phyloP scores from a whole-genome alignment of 2,888 invertebrate genomes.

The Drosophila anomalipes region DNA sequence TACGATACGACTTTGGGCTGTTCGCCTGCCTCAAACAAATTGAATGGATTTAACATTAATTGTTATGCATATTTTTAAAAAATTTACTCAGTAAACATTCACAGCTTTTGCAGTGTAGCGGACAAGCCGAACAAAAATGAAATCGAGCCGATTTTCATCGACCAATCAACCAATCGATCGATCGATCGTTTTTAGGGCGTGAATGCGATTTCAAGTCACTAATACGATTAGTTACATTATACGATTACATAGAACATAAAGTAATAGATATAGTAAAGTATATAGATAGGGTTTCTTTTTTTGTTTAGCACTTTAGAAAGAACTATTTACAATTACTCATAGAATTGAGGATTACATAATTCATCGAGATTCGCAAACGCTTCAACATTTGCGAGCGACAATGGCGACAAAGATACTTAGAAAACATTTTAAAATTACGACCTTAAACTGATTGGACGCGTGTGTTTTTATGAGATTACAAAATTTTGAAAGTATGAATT shows the following conservation, averaged over 20 bases:
- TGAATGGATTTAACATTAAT: conserved; percentile 36
- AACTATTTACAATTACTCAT: conserved; percentile 66
- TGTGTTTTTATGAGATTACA: conserved; percentile 45
- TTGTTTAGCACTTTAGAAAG: conserved; percentile 26
- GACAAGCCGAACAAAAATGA: conserved; percentile 61
- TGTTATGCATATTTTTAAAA: conserved; percentile 45
- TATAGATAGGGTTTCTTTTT: conserved; percentile 10
- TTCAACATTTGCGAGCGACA: conserved; percentile 64
- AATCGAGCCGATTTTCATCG: conserved; percentile 48
- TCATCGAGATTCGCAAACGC: conserved; percentile 56
- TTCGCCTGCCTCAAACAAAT: conserved; percentile 24
- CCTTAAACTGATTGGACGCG: conserved; percentile 60
- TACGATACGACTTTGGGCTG: conserved; percentile 35
- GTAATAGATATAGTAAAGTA: conserved; percentile 29
- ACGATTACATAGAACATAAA: conserved; percentile 58
- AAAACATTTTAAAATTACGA: conserved; percentile 48
- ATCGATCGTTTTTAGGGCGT: conserved; percentile 48
- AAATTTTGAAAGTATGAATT: conserved; percentile 30
- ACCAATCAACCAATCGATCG: conserved; percentile 34
- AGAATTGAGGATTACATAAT: conserved; percentile 34
- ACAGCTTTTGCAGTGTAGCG: conserved; percentile 70
- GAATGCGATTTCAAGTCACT: conserved; percentile 73
- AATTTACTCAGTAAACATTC: conserved; percentile 81
- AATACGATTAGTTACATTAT: conserved; percentile 59
- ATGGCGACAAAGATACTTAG: conserved; percentile 44